phyloP scores from a whole-genome alignment of 2,113 vertebrate species.

The Callorhinus ursinus region DNA sequence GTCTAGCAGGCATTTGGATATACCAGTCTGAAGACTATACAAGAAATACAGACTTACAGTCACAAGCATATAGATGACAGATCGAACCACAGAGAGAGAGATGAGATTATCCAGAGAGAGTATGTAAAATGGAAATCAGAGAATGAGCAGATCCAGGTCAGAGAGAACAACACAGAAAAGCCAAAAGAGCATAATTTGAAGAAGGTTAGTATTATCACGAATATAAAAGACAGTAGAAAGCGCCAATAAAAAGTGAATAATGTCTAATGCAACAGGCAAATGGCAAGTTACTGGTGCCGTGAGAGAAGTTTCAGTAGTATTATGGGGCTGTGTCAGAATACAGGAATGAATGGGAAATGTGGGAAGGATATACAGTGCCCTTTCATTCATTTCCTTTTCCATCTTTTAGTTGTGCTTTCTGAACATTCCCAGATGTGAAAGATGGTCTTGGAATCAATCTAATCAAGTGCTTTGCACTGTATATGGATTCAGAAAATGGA shows the following conservation, averaged over 20 bases:
- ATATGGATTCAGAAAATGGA: not conserved
- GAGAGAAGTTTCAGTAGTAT: not conserved
- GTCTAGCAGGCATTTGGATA: not conserved
- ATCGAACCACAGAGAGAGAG: not conserved
- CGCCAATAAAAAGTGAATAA: not conserved
- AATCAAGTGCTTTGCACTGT: not conserved
- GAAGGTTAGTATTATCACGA: not conserved
- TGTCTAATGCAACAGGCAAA: not conserved
- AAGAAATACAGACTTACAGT: not conserved
- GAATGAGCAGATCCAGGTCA: not conserved
- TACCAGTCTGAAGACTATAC: not conserved
- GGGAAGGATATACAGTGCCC: not conserved
- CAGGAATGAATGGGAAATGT: not conserved
- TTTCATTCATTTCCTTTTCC: not conserved
- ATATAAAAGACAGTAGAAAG: not conserved
- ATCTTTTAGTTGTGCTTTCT: not conserved
- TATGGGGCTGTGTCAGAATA: not conserved
- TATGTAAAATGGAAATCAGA: not conserved
- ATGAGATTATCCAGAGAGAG: not conserved
- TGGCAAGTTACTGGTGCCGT: not conserved
- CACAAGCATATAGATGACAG: not conserved
- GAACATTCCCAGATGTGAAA: not conserved
- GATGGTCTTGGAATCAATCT: not conserved
- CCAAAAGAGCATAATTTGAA: not conserved
- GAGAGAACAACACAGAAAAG: not conserved